These are phyloP conservation scores for Bibio marci DNA, from an alignment of 2,888 invertebrate genomes.

Conservation along the genomic window DNA sequence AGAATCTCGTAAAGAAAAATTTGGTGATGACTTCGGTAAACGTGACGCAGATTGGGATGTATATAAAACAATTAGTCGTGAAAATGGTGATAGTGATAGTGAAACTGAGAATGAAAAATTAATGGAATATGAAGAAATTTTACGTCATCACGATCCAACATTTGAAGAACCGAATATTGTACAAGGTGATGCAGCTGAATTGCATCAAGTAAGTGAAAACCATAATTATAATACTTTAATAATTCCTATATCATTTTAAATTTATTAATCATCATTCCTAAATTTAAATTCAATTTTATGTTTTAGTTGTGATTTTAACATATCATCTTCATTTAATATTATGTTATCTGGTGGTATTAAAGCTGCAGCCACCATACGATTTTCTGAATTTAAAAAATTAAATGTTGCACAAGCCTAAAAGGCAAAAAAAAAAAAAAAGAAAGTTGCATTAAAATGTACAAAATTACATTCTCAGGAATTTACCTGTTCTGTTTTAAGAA, in stretches of 20 bases:
- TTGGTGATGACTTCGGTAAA: constrained; percentile 82
- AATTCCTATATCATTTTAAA: neutral
- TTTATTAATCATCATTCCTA: neutral
- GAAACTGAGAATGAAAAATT: constrained; percentile 83
- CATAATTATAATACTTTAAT: no score
- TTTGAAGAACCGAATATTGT: constrained; percentile 34
- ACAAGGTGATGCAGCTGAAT: constrained; percentile 42
- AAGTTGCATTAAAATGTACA: neutral
- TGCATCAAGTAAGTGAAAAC: constrained; percentile 40
- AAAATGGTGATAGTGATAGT: constrained; percentile 73
- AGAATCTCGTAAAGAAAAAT: constrained; percentile 56
- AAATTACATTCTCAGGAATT: constrained; percentile 1
- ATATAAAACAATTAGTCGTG: constrained; percentile 66
- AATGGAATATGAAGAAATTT: constrained; percentile 66
- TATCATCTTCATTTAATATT: constrained; percentile 39
- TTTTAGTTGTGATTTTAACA: constrained; percentile 34
- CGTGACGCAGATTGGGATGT: constrained; percentile 95
- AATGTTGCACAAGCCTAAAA: constrained; percentile 64
- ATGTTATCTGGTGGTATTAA: constrained; percentile 46
- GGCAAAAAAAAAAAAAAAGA: neutral
- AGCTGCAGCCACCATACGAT: constrained; percentile 45
- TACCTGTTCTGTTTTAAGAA: constrained; percentile 57
- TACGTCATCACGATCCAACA: constrained; percentile 68
- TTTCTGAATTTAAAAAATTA: constrained; percentile 79
- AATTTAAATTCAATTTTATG: constrained; percentile 21